Percentiles rank a stretch among this genome's conserved stretches.
Evolutionary conservation across 2,888 invertebrate species (phyloP).

Genomic region (Cephus sareptanus): DNA sequence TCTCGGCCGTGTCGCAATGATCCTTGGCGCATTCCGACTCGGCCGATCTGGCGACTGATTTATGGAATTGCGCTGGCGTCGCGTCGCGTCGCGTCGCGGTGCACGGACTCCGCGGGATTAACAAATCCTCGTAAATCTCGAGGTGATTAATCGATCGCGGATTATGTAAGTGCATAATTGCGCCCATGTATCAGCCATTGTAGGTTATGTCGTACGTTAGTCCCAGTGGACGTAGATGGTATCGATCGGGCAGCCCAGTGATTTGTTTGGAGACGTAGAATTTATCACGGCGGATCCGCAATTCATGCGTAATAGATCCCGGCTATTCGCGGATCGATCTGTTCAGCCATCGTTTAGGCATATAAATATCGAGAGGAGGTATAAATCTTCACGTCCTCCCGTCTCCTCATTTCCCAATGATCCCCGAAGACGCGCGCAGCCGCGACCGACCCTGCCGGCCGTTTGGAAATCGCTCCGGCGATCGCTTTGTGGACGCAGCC

Average conservation of each 20-base stretch:
- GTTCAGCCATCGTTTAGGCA: slow-evolving; percentile 23
- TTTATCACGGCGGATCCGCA: slow-evolving; percentile 27
- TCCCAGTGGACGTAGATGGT: slow-evolving; percentile 29
- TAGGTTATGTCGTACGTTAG: slow-evolving; percentile 35
- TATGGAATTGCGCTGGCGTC: slow-evolving; percentile 1
- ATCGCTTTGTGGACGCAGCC: too few relatives aligned
- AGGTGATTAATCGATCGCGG: slow-evolving; percentile 54
- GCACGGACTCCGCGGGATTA: slow-evolving; percentile 5
- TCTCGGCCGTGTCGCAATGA: slow-evolving; percentile 2
- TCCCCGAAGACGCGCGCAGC: background rate
- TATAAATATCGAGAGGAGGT: slow-evolving; percentile 53
- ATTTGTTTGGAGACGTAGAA: slow-evolving; percentile 44
- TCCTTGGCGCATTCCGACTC: background rate
- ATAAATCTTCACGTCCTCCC: slow-evolving; percentile 11
- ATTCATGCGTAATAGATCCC: slow-evolving; percentile 43
- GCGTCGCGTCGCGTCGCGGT: too few relatives aligned
- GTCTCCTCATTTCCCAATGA: background rate
- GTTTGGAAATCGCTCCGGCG: too few relatives aligned
- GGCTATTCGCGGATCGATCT: slow-evolving; percentile 23
- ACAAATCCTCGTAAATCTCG: slow-evolving; percentile 48
- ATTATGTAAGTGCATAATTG: slow-evolving; percentile 52
- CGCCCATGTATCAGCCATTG: slow-evolving; percentile 39
- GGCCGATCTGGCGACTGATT: background rate
- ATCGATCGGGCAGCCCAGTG: slow-evolving; percentile 39
- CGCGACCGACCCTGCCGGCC: too few relatives aligned